A percentile compares a stretch with the other conserved stretches of the same genome.
Evolutionary conservation across 2,797 vertebrate species (phyloP).

Genomic region (Buceros bicornis): DNA sequence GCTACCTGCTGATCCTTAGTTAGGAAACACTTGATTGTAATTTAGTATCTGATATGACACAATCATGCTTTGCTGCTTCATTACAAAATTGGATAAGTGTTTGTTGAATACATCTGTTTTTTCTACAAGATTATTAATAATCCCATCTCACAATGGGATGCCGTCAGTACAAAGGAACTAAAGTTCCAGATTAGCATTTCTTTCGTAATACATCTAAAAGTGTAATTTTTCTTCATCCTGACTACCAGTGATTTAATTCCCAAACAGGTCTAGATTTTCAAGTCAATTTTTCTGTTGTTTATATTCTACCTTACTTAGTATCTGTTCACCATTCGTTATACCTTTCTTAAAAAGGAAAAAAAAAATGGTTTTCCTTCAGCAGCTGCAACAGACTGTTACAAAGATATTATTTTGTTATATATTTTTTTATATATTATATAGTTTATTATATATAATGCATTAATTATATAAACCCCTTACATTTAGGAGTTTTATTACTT

Average conservation of each 20-base stretch:
- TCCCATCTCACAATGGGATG: background rate
- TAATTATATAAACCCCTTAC: background rate
- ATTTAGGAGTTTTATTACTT: background rate
- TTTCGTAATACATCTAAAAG: background rate
- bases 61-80: background rate
- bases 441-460: background rate
- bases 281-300: background rate
- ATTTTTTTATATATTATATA: background rate
- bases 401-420: background rate
- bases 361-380: background rate
- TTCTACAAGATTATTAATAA: background rate
- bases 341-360: background rate
- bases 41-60: background rate
- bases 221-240: background rate
- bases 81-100: background rate
- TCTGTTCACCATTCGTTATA: background rate
- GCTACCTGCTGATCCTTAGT: background rate
- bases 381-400: background rate
- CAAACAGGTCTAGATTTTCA: background rate
- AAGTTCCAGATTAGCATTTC: background rate
- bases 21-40: background rate
- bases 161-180: background rate
- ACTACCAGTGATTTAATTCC: background rate
- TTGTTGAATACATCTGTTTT: background rate
- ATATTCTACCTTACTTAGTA: background rate